Percentiles rank a stretch among this genome's conserved stretches.
Evolutionary conservation across 2,888 invertebrate genomes (phyloP).

Genomic region (Eristalinus sepulchralis): DNA sequence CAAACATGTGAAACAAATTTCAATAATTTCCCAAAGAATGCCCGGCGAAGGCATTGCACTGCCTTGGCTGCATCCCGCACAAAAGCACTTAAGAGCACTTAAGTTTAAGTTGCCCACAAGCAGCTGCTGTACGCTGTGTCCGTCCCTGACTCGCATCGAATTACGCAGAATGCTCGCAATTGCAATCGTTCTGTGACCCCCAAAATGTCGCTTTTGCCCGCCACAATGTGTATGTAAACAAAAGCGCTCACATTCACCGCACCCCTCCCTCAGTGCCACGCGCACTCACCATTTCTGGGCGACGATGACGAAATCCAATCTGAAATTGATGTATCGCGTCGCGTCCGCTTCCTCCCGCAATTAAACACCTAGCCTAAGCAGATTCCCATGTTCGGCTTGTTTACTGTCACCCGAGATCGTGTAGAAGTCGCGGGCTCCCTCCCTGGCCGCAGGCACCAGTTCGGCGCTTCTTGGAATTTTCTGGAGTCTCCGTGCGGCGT

Average conservation of each 20-base stretch:
- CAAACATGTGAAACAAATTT: neutral
- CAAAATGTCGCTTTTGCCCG: neutral
- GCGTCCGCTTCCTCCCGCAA: constrained; percentile 16
- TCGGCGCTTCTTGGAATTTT: neutral
- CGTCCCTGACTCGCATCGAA: neutral
- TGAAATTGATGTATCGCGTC: neutral
- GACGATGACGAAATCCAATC: constrained; percentile 39
- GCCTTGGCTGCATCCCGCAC: neutral
- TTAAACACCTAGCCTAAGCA: constrained; percentile 56
- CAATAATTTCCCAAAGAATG: too few species aligned
- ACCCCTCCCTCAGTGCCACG: neutral
- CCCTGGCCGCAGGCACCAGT: neutral
- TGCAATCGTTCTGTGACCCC: neutral
- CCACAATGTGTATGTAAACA: constrained; percentile 24
- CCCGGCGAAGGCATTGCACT: neutral
- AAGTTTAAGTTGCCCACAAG: neutral
- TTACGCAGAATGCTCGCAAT: neutral
- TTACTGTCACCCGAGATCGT: constrained; percentile 5
- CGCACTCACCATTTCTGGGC: neutral
- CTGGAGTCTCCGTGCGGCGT: neutral
- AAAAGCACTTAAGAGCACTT: neutral
- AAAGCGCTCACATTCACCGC: neutral
- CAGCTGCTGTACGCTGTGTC: neutral
- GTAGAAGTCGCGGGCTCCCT: neutral
- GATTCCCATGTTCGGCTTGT: constrained; percentile 58